Conservation (phyloP, 2,113 vertebrate species). For the Psammodynastes pulverulentus region DNA sequence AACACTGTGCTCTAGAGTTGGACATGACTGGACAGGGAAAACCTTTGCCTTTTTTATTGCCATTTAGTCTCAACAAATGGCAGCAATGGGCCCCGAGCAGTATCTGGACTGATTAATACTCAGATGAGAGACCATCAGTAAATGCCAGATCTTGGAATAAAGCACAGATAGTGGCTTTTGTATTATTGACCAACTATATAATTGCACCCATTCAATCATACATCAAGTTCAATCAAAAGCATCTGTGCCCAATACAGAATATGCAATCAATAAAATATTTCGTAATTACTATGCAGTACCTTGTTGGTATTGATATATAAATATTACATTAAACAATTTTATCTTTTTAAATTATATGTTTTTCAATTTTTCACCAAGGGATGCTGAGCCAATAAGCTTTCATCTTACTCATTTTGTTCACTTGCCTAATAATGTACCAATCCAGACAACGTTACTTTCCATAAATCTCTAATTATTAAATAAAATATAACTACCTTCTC, state of each 20-base stretch:
- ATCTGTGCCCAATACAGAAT: background rate
- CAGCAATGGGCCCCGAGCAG: background rate
- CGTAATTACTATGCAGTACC: background rate
- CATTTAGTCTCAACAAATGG: too few species aligned
- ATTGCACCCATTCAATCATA: background rate
- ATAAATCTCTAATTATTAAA: background rate
- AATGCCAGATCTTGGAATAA: background rate
- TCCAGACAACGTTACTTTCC: background rate
- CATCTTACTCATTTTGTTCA: background rate
- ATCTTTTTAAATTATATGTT: background rate
- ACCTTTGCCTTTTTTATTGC: too few species aligned
- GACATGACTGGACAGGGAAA: too few species aligned
- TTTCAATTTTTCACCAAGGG: background rate
- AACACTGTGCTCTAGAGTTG: too few species aligned
- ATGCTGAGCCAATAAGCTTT: background rate
- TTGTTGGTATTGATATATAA: background rate
- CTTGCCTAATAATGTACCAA: background rate
- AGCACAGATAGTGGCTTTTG: background rate
- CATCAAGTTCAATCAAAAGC: background rate
- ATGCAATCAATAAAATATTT: background rate
- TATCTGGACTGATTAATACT: background rate
- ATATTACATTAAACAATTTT: background rate
- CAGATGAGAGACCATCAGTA: background rate
- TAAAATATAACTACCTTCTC: conserved; percentile 84
- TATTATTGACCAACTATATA: background rate